phyloP scores from a whole-genome alignment of 2,113 vertebrate species.

The Myodes glareolus region DNA sequence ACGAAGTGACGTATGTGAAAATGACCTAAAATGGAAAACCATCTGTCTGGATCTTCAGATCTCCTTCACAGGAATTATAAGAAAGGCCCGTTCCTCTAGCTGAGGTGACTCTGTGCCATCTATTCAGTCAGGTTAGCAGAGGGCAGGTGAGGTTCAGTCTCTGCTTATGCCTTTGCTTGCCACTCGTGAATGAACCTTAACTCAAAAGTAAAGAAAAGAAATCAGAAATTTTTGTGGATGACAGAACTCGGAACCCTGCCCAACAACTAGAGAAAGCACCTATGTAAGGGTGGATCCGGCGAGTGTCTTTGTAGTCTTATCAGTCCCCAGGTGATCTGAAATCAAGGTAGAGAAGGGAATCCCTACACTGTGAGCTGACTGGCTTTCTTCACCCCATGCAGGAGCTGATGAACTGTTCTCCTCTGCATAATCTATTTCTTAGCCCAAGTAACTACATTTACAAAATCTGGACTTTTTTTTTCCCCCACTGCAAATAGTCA shows the following conservation, averaged over 20 bases:
- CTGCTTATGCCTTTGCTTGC: no score
- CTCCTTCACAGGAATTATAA: neutral
- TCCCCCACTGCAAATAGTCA: neutral
- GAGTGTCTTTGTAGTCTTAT: neutral
- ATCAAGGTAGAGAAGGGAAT: conserved; percentile 18
- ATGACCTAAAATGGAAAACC: neutral
- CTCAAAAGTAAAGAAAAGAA: neutral
- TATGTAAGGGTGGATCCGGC: neutral
- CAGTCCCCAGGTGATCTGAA: neutral
- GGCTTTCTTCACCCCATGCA: neutral
- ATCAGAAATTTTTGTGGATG: neutral
- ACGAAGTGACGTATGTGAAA: neutral
- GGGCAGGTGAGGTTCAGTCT: neutral
- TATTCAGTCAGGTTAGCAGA: neutral
- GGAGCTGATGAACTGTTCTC: neutral
- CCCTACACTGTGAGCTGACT: neutral
- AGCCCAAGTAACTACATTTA: neutral
- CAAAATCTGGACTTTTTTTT: neutral
- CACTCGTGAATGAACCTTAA: neutral
- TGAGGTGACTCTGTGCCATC: no score
- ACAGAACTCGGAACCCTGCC: neutral
- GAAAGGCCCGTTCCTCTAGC: neutral
- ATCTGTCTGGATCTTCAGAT: neutral
- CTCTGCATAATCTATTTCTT: neutral
- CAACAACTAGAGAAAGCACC: neutral